Percentiles rank a stretch among this genome's conserved stretches.
These are phyloP conservation scores for Bombus polaris DNA, from an alignment of 1,140 invertebrate species.

Conservation along the genomic window DNA sequence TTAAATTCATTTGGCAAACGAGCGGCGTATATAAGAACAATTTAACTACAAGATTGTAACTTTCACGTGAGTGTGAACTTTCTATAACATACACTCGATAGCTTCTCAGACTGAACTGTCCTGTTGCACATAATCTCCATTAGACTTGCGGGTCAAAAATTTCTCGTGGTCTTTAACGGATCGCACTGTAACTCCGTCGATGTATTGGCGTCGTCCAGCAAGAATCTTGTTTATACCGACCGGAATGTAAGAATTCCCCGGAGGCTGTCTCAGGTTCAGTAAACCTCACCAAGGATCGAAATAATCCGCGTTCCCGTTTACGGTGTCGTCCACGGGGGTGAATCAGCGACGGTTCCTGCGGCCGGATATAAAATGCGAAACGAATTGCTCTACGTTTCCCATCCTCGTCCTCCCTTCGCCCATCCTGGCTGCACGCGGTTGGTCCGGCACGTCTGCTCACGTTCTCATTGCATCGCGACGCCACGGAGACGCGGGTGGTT, in stretches of 20 bases:
- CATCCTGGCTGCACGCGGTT: conserved; percentile 16
- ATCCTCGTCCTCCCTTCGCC: background rate
- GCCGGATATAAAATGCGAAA: conserved; percentile 78
- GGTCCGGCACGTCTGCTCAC: background rate
- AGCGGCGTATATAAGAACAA: too few species aligned
- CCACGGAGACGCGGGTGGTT: conserved; percentile 72
- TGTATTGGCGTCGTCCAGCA: background rate
- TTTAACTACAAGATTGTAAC: too few species aligned
- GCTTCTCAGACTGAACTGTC: too few species aligned
- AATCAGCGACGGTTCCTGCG: conserved; percentile 58
- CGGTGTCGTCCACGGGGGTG: conserved; percentile 56
- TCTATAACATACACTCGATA: too few species aligned
- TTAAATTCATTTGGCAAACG: too few species aligned
- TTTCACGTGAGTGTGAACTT: too few species aligned
- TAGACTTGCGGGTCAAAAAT: background rate
- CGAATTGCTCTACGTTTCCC: conserved; percentile 73
- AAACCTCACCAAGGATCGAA: conserved; percentile 74
- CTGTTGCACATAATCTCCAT: too few species aligned
- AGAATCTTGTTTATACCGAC: background rate
- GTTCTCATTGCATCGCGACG: conserved; percentile 63
- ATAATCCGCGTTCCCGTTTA: conserved; percentile 71
- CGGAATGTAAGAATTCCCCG: background rate
- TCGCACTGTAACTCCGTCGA: background rate
- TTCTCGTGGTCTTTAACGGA: background rate
- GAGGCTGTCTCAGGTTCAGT: conserved; percentile 67